These are phyloP conservation scores for Porites cylindrica DNA, from an alignment of 92 coral and sea anemone genomes.

Conservation along the genomic window DNA sequence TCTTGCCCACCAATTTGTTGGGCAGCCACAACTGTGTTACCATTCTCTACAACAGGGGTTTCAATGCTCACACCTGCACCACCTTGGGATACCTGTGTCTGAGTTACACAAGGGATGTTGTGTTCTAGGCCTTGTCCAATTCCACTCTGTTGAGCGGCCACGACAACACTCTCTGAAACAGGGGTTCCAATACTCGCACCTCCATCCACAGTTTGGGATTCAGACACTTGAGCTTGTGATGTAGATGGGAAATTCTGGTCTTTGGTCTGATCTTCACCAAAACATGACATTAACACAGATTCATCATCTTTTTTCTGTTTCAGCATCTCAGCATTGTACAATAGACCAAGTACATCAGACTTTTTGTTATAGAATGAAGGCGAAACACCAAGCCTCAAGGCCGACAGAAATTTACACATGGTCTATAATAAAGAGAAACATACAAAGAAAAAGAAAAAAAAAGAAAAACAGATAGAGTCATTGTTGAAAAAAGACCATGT, in stretches of 20 bases:
- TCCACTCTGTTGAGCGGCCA: no score
- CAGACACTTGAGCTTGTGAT: background rate
- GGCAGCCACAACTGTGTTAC: background rate
- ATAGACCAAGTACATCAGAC: slow-evolving; percentile 49
- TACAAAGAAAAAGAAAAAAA: background rate
- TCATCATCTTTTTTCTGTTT: slow-evolving; percentile 48
- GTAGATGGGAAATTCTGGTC: background rate
- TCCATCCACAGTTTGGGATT: background rate
- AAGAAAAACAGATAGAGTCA: no score
- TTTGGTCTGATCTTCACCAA: background rate
- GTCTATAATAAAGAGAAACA: background rate
- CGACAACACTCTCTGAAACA: no score
- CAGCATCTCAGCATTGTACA: slow-evolving; percentile 14
- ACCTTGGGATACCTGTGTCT: slow-evolving; percentile 1
- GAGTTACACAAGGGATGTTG: background rate
- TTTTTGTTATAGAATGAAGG: slow-evolving; percentile 50
- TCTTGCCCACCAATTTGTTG: slow-evolving; percentile 1
- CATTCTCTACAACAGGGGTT: background rate
- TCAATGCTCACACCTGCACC: slow-evolving; percentile 1
- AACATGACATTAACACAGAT: background rate
- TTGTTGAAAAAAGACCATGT: slow-evolving; percentile 1
- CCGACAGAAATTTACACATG: slow-evolving; percentile 46
- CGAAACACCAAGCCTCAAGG: slow-evolving; percentile 55
- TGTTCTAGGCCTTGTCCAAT: background rate
- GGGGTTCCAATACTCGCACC: background rate